Base-by-base conservation (phyloP, 2,113 vertebrate species). In the Passer montanus region DNA sequence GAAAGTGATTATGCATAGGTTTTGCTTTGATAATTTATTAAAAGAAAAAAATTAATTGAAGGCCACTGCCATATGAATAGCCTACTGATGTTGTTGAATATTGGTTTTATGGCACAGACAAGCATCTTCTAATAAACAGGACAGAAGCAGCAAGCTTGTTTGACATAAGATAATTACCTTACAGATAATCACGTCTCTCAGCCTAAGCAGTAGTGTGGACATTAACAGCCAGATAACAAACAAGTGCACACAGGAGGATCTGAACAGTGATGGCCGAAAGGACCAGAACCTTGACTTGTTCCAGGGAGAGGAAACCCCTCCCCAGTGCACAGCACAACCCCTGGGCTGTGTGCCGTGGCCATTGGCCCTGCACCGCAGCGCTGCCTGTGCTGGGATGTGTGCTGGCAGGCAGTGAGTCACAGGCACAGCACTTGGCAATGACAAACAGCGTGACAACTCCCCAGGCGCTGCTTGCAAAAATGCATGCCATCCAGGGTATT, bases 361-460 rank as follows among this genome's bases (percentile, higher is more conserved):
- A 9, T 56, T 22, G 41, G 33, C 37, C 4, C n/a, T 58, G 44
- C 39, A 30, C 31, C 27, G 9, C 44, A 43, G 58, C 18, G 5
- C 19, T 66, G 22, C 1, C 69, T 64, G 79, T 91, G 82, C 92
- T 82, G 87, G 67, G 78, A 5, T 93, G 59, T 88, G 74, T 88
- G 28, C 72, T 69, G 33, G 76, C 46, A 84, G 72, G n/a, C 55
- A 33, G 52, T 79, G 79, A 97, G 47, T 96, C 93, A 55, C 43
- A n/a, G 12, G 21, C 23, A 23, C 69, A 49, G 49, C 39, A 14
- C 90, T 95, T 83, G 52, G 19, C 95, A 93, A 68, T 72, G 93
- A 68, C 76, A 90, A 96, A 84, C 92, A 96, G 59, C 12, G 7
- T 80, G 84, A 53, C 81, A 85, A 43, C 17, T 97, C 94, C 49